Conservation (phyloP, 2,113 vertebrate genomes). For the Neotragus moschatus region DNA sequence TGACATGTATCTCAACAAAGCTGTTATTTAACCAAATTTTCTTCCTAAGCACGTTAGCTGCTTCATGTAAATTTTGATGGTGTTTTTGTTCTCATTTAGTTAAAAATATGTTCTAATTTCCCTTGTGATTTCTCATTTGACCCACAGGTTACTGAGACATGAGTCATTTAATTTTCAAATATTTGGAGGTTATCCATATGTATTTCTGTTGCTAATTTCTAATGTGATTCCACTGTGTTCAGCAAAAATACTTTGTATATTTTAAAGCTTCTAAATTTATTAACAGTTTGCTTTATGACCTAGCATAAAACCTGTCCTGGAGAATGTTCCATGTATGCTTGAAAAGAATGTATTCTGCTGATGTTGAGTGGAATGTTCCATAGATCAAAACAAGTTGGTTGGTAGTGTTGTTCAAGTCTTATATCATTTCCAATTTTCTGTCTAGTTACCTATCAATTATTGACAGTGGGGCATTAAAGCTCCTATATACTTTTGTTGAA, state of each 20-base stretch:
- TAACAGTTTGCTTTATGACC: neutral
- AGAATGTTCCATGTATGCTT: neutral
- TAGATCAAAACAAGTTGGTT: neutral
- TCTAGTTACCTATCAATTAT: neutral
- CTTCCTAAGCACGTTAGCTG: neutral
- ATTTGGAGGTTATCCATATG: neutral
- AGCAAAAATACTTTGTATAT: slow-evolving; percentile 7
- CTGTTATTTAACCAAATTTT: neutral
- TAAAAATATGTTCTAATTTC: slow-evolving; percentile 35
- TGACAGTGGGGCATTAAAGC: neutral
- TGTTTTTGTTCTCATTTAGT: slow-evolving; percentile 31
- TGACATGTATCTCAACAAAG: neutral
- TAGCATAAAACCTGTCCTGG: neutral
- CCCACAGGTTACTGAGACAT: neutral
- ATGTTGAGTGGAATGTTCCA: neutral
- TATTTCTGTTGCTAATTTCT: slow-evolving; percentile 7
- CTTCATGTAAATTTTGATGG: neutral
- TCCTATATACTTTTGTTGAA: neutral
- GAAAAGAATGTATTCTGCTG: slow-evolving; percentile 13
- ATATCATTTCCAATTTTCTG: neutral
- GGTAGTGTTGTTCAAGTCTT: neutral
- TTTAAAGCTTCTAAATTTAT: slow-evolving; percentile 32
- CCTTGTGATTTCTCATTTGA: slow-evolving; percentile 20
- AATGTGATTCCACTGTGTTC: neutral
- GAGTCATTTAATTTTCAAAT: slow-evolving; percentile 27